phyloP scores from a whole-genome alignment of 2,113 vertebrate genomes.

The Elaphurus davidianus region DNA sequence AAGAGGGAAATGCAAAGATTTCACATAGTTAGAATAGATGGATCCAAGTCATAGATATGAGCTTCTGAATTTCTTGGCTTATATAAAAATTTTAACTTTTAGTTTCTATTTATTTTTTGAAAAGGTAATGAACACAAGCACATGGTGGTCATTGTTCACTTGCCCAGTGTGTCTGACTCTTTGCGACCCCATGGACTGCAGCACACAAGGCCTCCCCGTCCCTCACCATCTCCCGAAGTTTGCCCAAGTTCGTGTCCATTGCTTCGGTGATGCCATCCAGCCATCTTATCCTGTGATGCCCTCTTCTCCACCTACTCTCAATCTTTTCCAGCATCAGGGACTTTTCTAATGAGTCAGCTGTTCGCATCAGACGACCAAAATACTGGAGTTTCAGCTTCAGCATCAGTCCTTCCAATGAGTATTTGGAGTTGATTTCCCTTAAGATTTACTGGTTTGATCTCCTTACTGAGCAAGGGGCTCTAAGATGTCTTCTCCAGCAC shows the following conservation, averaged over 20 bases:
- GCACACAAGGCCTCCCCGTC: background rate
- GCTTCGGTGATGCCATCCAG: background rate
- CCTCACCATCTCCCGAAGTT: background rate
- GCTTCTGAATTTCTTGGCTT: background rate
- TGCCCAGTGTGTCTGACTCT: background rate
- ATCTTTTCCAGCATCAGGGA: background rate
- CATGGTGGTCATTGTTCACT: background rate
- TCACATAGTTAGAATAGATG: conserved; percentile 2
- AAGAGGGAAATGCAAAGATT: background rate
- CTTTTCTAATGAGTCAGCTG: background rate
- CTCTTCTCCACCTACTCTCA: background rate
- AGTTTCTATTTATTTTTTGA: conserved; percentile 18
- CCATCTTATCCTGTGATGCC: background rate
- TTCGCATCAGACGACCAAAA: background rate
- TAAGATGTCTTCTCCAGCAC: background rate
- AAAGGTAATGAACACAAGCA: background rate
- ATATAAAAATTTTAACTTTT: background rate
- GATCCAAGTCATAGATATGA: background rate
- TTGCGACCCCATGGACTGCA: background rate
- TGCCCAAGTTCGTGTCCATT: background rate
- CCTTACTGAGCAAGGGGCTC: background rate
- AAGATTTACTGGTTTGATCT: background rate
- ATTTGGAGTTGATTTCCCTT: background rate
- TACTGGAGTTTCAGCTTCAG: background rate
- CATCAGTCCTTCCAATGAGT: background rate